These are phyloP conservation scores for Eleutherodactylus coqui DNA, from an alignment of 2,797 vertebrate species.

Conservation along the genomic window DNA sequence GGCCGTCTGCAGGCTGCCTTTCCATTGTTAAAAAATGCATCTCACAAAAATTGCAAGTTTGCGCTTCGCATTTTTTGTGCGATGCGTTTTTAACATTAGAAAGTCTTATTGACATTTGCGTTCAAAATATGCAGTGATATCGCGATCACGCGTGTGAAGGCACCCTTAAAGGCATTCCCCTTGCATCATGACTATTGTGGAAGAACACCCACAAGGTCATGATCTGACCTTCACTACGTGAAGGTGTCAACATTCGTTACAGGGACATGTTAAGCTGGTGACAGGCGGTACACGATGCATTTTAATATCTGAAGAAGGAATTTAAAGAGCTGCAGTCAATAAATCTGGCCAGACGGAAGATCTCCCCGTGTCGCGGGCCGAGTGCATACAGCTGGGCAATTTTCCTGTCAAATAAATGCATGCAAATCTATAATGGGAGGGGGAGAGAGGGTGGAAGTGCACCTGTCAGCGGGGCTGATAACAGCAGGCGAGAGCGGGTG, in stretches of 20 bases:
- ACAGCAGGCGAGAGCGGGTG: background rate
- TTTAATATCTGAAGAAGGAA: background rate
- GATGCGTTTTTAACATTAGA: too few relatives aligned
- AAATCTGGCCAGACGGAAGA: background rate
- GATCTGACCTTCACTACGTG: background rate
- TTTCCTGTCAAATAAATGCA: slow-evolving; percentile 41
- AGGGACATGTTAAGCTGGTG: too few relatives aligned
- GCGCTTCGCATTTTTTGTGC: too few relatives aligned
- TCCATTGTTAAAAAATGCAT: too few relatives aligned
- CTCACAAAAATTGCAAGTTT: too few relatives aligned
- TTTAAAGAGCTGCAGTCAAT: background rate
- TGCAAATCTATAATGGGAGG: slow-evolving; percentile 22
- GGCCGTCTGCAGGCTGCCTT: too few relatives aligned
- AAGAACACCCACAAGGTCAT: background rate
- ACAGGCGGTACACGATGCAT: background rate
- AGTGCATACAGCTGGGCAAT: background rate
- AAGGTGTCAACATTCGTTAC: background rate
- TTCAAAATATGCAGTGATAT: too few relatives aligned
- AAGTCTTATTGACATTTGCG: too few relatives aligned
- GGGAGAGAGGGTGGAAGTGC: background rate
- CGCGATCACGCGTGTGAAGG: too few relatives aligned
- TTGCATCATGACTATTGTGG: too few relatives aligned
- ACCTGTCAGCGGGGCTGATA: slow-evolving; percentile 21
- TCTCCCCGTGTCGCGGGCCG: too few relatives aligned
- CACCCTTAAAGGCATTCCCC: too few relatives aligned